These are phyloP conservation scores for Choloepus hoffmanni DNA, from an alignment of 2,113 vertebrate species.

Conservation along the genomic window DNA sequence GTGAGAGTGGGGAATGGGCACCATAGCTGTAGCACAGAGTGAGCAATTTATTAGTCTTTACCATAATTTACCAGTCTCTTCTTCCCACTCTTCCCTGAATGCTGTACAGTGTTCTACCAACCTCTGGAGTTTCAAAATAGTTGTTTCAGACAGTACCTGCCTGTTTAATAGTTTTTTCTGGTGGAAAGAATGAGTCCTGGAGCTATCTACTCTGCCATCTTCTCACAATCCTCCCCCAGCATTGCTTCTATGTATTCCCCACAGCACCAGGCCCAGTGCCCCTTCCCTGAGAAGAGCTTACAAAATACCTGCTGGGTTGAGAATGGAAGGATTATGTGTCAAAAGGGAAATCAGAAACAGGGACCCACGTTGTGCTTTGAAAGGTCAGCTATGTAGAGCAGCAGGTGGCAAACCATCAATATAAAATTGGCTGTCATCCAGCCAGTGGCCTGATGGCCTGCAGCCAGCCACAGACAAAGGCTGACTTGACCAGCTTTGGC, in stretches of 20 bases:
- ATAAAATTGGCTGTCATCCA: neutral
- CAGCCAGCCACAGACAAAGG: neutral
- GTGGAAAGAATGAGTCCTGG: no score
- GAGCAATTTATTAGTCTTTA: no score
- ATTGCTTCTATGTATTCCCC: neutral
- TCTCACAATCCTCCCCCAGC: no score
- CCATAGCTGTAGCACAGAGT: no score
- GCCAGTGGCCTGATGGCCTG: neutral
- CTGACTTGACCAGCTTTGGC: neutral
- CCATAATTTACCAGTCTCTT: no score
- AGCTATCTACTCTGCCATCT: no score
- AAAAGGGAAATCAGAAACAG: neutral
- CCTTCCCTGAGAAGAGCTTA: neutral
- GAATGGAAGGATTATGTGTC: slow-evolving; percentile 35
- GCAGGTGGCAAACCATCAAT: neutral
- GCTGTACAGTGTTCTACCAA: no score
- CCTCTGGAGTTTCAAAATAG: no score
- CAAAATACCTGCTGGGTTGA: neutral
- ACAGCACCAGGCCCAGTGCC: neutral
- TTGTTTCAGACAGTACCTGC: no score
- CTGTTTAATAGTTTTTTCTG: no score
- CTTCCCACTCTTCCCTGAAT: no score
- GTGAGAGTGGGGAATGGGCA: no score
- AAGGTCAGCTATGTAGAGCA: slow-evolving; percentile 26
- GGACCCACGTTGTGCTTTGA: neutral